Base-by-base conservation (phyloP, 2,113 vertebrate genomes). In the Chinchilla lanigera region DNA sequence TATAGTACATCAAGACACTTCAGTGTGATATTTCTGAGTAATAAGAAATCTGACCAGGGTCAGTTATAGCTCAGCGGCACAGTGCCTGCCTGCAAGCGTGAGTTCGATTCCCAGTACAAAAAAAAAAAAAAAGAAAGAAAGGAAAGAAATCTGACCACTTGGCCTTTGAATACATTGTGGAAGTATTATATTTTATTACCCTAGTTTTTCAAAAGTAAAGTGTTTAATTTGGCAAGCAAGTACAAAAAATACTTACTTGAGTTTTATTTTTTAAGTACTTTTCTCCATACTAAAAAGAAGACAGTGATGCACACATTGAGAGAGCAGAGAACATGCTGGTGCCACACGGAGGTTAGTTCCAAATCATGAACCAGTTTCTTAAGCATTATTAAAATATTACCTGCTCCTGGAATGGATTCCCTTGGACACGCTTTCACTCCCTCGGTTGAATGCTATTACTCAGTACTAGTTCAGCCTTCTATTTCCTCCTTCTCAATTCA, bases 321-420 rank as follows among this genome's bases (percentile, higher is more conserved):
- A 89, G 41, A 93, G 12, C 0, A 41, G 5, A 86, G 56, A 44
- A 91, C 93, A 80, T 30, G 47, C 0, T 38, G 28, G 41, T 52
- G 33, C 16, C 24, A 81, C 89, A 56, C 1, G 9, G 16, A 89
- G 65, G 56, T 60, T 78, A 93, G 75, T 58, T 78, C 41, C 4
- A 86, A 89, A 41, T n/a, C 50, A 54, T 13, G 4, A 93, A 38
- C 3, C 13, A 65, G 5, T 67, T 13, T 93, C 61, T 94, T 44
- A 60, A 89, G n/a, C 20, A 86, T 86, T 89, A 83, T 86, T 95
- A 90, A 94, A 94, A 93, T 3, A 89, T 24, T 50, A 81, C 24
- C 87, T 92, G 5, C 75, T 65, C 28, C 26, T 47, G 41, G 30
- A 19, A 94, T 95, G 80, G 10, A 75, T 93, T 92, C 9, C n/a